Conservation (phyloP, 1,140 invertebrate genomes). For the Harpegnathos saltator region DNA sequence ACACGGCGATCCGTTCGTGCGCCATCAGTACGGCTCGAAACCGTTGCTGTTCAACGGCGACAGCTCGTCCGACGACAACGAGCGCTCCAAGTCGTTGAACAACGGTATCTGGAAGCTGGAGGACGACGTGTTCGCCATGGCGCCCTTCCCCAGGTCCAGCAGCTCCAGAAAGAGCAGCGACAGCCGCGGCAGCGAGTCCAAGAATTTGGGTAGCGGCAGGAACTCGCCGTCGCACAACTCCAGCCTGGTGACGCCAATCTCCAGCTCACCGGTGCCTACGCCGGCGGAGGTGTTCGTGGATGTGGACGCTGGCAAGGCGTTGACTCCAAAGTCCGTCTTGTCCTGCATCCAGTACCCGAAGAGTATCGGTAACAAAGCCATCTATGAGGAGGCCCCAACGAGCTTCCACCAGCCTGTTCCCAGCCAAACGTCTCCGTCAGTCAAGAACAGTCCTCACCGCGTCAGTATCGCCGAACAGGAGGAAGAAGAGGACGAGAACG, state of each 20-base stretch:
- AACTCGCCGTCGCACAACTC: conserved; percentile 71
- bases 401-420: neutral
- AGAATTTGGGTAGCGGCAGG: conserved; percentile 64
- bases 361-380: conserved; percentile 5
- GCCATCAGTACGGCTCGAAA: conserved; percentile 79
- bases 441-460: neutral
- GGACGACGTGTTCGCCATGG: conserved; percentile 91
- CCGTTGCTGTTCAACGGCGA: conserved; percentile 64
- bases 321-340: neutral
- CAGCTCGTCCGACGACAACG: conserved; percentile 77
- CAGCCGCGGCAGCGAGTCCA: conserved; percentile 69
- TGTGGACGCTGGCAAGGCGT: neutral
- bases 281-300: neutral
- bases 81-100: conserved; percentile 54
- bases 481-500: conserved; percentile 28
- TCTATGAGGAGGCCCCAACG: neutral
- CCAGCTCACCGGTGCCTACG: neutral
- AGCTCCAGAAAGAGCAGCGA: conserved; percentile 80
- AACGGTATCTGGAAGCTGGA: conserved; percentile 82
- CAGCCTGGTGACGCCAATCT: conserved; percentile 64
- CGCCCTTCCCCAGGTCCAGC: conserved; percentile 89
- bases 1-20: conserved; percentile 84
- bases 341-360: conserved; percentile 61
- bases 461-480: neutral
- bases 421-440: neutral